These are phyloP conservation scores for Brevimyrus niger DNA, from an alignment of 2,113 vertebrate genomes.

Conservation along the genomic window DNA sequence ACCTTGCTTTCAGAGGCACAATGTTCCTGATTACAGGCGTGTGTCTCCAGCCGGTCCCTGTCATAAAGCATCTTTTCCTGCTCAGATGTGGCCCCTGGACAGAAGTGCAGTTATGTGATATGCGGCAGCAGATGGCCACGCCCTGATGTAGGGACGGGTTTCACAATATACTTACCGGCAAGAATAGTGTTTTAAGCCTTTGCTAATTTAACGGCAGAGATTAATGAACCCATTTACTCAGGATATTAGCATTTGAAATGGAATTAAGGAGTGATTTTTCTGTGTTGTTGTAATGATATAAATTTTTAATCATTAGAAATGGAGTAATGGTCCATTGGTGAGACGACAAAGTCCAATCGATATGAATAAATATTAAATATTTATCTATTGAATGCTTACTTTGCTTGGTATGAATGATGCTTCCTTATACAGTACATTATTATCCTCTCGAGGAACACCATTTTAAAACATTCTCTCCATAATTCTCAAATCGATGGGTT, in stretches of 20 bases:
- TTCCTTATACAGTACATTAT: background rate
- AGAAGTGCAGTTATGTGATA: background rate
- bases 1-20: background rate
- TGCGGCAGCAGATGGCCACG: background rate
- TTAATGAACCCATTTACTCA: background rate
- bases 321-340: slow-evolving; percentile 42
- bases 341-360: slow-evolving; percentile 28
- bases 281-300: slow-evolving; percentile 4
- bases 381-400: slow-evolving; percentile 39
- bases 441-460: background rate
- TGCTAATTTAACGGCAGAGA: background rate
- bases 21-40: background rate
- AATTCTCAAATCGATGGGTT: background rate
- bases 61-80: background rate
- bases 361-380: slow-evolving; percentile 40
- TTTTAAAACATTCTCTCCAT: slow-evolving; percentile 50
- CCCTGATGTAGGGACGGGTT: background rate
- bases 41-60: background rate
- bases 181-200: background rate
- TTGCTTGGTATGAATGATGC: background rate
- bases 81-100: background rate
- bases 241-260: slow-evolving; percentile 15
- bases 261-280: background rate
- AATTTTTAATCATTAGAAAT: slow-evolving; percentile 36
- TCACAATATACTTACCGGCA: background rate